phyloP scores from a whole-genome alignment of 2,888 invertebrate species.

The Rhimphoctona megacephalus region DNA sequence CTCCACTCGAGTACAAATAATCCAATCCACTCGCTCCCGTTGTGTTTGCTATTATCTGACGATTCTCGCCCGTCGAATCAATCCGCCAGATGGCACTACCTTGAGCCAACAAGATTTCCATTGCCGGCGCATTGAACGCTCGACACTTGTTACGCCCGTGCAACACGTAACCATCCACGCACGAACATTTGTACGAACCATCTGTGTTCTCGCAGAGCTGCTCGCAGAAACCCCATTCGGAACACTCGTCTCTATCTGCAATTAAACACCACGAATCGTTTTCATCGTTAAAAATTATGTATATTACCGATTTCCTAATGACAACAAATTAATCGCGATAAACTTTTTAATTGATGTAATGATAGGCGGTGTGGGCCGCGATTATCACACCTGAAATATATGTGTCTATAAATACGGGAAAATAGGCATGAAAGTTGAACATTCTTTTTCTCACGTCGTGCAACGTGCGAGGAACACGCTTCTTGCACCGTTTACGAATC shows the following conservation, averaged over 20 bases:
- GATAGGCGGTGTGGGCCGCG: no score
- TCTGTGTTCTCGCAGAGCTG: constrained; percentile 96
- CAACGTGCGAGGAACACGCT: no score
- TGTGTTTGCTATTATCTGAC: constrained; percentile 90
- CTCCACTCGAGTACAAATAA: constrained; percentile 91
- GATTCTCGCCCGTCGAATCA: constrained; percentile 88
- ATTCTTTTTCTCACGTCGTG: no score
- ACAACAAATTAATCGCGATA: not conserved
- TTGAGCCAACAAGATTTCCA: constrained; percentile 90
- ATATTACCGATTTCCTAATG: not conserved
- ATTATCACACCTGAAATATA: no score
- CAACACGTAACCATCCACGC: constrained; percentile 91
- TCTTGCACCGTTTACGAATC: no score
- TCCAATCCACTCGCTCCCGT: constrained; percentile 95
- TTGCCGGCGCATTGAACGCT: constrained; percentile 87
- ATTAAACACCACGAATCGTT: not conserved
- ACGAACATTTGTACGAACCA: constrained; percentile 94
- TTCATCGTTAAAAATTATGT: not conserved
- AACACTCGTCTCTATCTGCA: constrained; percentile 95
- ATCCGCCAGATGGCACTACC: constrained; percentile 90
- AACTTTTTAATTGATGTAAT: not conserved
- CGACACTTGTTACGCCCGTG: constrained; percentile 88
- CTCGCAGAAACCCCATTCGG: constrained; percentile 97
- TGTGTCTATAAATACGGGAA: no score
- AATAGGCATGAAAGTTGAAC: no score